Evolutionary conservation across 1,140 invertebrate genomes (phyloP).

Genomic region (Philopotamus ludificatus): DNA sequence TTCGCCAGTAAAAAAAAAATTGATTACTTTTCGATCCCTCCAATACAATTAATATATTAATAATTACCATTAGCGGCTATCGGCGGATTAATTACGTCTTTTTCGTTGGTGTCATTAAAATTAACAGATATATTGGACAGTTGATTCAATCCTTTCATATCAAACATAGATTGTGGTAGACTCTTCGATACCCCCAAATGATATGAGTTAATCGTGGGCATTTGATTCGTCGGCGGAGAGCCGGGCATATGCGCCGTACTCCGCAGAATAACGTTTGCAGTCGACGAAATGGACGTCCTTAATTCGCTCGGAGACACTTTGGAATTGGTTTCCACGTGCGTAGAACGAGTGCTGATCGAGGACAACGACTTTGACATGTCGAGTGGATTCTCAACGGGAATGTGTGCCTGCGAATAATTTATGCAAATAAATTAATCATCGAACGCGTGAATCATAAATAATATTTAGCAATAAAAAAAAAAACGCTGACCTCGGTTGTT

Average conservation of each 20-base stretch:
- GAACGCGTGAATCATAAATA: neutral
- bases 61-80: neutral
- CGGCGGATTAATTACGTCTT: neutral
- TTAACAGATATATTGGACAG: slow-evolving; percentile 10
- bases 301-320: slow-evolving; percentile 39
- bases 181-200: neutral
- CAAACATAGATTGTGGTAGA: neutral
- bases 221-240: neutral
- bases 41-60: neutral
- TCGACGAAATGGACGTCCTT: slow-evolving; percentile 36
- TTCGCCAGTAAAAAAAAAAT: neutral
- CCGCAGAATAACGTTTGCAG: slow-evolving; percentile 34
- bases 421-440: neutral
- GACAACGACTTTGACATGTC: slow-evolving; percentile 46
- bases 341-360: slow-evolving; percentile 29
- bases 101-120: neutral
- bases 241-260: slow-evolving; percentile 38
- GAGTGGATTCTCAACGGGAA: slow-evolving; percentile 36
- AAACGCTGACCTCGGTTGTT: slow-evolving; percentile 45
- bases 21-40: too few species aligned
- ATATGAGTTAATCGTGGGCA: neutral
- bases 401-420: slow-evolving; percentile 25
- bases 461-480: neutral
- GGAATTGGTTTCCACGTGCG: slow-evolving; percentile 43
- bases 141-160: slow-evolving; percentile 1